Base-by-base conservation (phyloP, 1,140 invertebrate species). In the Bombus cullumanus region DNA sequence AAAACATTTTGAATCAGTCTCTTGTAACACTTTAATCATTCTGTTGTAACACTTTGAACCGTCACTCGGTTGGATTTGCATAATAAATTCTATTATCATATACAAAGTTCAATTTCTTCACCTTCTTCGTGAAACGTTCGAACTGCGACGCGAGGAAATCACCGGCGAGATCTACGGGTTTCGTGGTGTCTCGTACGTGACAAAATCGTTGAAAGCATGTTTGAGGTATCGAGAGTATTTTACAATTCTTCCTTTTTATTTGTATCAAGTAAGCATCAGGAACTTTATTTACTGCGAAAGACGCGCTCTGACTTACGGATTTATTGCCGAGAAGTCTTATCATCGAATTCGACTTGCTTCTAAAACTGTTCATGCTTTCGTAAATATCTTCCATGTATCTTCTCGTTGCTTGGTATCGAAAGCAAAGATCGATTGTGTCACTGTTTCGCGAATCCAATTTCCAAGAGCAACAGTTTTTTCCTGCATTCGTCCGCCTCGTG, bases 391-490 rank as follows among this genome's bases (percentile, higher is more conserved):
- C 31, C 31, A 12, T 13, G 28, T n/a, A 62, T 13, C 59, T 62
- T 62, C 59, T 34, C n/a, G 47, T 53, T 66, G 31, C 12, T 12
- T 37, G 25, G 1, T 72, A 72, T 68, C 68, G 28, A 72, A n/a
- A 72, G 22, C 39, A 18, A 41, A 15, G 28, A n/a, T 41, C 39
- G 39, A 72, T 18, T 2, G 39, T 39, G 34, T 71, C 37, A 34
- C 34, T 37, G 25, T 12, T 39, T 28, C 68, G 37, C 68, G 31
- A 76, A n/a, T 59, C 53, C 57, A 77, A 62, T 77, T 77, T 77
- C 57, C 34, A 77, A 77, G 75, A 77, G 75, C 75, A 77, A 77
- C 75, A 77, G 57, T 77, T 77, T 77, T 62, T n/a, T n/a, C 74
- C 5, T 8, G 12, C 25, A 5, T 34, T 34, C 73, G 31, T 25